Evolutionary conservation across 2,888 invertebrate species (phyloP), one percentile per base, ranked within the genome.

Genomic region (Crioceris asparagi): DNA sequence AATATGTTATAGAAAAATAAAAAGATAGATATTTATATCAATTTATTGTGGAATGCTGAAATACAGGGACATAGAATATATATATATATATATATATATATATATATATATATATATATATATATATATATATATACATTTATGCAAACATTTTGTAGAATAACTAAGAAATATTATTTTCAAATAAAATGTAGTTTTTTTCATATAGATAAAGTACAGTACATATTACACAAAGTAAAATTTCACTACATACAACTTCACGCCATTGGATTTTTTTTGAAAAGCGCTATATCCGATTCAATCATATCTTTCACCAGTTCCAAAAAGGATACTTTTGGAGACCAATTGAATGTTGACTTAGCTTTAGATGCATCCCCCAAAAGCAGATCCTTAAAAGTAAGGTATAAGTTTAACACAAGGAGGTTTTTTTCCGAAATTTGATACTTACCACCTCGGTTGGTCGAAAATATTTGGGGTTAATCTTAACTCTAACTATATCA

Each of bases 281-380:
- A 97, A 38, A 97, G 69, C 50, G 74, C 77, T 23, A 97, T 72
- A 65, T 97, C 97, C 0, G 88, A 77, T 18, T 78, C 75, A 72
- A 97, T 82, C 97, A 97, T 97, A 58, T 96, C 96, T 53, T 79
- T 77, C 2, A 97, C 93, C 29, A 98, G 72, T 57, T 83, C 77
- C 56, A 77, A 64, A 59, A 82, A 94, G 30, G 79, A 70, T 17
- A 90, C 83, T 47, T 82, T 83, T 1, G 91, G 87, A 29, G 70
- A 62, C 98, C 98, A 98, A 26, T 86, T 84, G 29, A 98, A 74
- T 52, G 82, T 77, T 36, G 75, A 68, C 53, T 77, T 81, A 0
- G 97, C 97, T 68, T 97, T 97, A 0, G 81, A 75, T 2, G 96
- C 77, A 65, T 97, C 93, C n/a, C 98, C 97, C 41, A 87, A 69